Evolutionary conservation across 2,797 vertebrate species (phyloP).

Genomic region (Thripadectes ignobilis): DNA sequence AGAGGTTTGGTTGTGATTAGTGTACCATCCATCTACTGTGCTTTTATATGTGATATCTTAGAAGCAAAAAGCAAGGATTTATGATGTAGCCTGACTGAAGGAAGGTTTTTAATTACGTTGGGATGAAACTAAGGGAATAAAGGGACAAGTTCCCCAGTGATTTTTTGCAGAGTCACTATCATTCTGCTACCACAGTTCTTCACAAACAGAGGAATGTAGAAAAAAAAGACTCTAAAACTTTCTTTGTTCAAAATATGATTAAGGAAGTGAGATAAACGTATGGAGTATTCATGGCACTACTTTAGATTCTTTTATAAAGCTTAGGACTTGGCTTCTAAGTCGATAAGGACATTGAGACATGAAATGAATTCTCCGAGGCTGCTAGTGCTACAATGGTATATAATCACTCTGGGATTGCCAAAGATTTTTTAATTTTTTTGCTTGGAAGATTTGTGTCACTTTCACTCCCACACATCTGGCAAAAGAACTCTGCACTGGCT

Average conservation of each 20-base stretch:
- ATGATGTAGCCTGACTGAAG: background rate
- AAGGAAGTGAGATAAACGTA: slow-evolving; percentile 34
- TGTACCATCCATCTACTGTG: fast-evolving
- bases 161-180: background rate
- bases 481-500: slow-evolving; percentile 13
- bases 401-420: slow-evolving; percentile 33
- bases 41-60: background rate
- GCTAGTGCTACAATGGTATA: background rate
- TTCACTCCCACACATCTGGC: slow-evolving; percentile 69
- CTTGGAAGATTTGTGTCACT: slow-evolving; percentile 45
- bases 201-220: background rate
- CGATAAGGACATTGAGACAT: background rate
- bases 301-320: slow-evolving; percentile 1
- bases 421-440: background rate
- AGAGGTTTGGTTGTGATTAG: background rate
- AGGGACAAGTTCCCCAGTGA: background rate
- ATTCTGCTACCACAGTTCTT: background rate
- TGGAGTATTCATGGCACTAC: background rate
- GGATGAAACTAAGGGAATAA: background rate
- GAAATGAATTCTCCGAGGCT: slow-evolving; percentile 14
- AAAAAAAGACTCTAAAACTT: background rate
- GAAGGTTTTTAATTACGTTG: background rate
- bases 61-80: background rate
- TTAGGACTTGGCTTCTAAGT: slow-evolving; percentile 10
- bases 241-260: background rate